Conservation (phyloP, 1,140 invertebrate species). For the Drosophila athabasca region DNA sequence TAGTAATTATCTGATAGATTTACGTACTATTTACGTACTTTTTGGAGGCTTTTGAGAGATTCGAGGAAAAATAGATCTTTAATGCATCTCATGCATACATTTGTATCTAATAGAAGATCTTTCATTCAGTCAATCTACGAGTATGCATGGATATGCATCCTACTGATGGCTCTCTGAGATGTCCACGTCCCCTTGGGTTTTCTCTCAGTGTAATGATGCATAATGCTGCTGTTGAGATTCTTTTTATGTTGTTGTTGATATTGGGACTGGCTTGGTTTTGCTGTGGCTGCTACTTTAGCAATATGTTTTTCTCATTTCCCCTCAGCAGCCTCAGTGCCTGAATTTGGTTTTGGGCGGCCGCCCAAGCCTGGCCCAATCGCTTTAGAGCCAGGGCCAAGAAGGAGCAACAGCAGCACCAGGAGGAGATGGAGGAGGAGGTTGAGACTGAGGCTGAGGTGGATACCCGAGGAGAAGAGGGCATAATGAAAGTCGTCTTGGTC, state of each 20-base stretch:
- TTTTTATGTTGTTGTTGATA: constrained; percentile 43
- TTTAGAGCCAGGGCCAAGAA: constrained; percentile 8
- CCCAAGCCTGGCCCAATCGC: constrained; percentile 10
- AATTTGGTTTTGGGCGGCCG: constrained; percentile 68
- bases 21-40: no score
- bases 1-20: no score
- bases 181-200: not conserved
- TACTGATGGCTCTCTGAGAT: no score
- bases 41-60: no score
- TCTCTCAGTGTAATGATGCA: constrained; percentile 63
- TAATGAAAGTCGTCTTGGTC: constrained; percentile 66
- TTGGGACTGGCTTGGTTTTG: constrained; percentile 41
- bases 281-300: constrained; percentile 75
- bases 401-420: constrained; percentile 19
- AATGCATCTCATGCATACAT: no score
- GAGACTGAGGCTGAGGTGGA: constrained; percentile 14
- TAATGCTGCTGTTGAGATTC: constrained; percentile 55
- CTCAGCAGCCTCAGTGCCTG: constrained; percentile 43
- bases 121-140: no score
- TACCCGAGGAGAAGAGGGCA: constrained; percentile 9
- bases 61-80: no score
- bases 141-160: no score
- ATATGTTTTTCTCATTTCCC: constrained; percentile 72
- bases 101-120: no score
- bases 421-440: constrained; percentile 1